Evolutionary conservation across 2,797 vertebrate genomes (phyloP).

Genomic region (Helostoma temminkii): DNA sequence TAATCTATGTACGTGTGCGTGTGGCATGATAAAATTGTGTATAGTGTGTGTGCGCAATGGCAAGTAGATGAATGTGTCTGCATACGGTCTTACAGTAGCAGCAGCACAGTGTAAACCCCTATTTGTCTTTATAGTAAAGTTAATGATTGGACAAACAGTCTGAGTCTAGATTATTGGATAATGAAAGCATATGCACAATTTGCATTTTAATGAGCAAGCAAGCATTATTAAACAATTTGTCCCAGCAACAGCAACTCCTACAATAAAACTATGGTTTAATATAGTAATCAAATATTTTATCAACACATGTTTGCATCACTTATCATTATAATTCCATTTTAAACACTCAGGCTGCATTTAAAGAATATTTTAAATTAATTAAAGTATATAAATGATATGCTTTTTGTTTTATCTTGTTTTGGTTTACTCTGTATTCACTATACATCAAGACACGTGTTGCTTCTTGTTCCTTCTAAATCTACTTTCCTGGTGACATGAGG

Average conservation of each 20-base stretch:
- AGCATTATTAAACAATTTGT: conserved; percentile 79
- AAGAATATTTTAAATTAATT: conserved; percentile 30
- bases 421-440: conserved; percentile 25
- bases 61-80: conserved; percentile 50
- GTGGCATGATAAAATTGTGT: conserved; percentile 22
- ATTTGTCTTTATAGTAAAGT: conserved; percentile 72
- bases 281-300: conserved; percentile 61
- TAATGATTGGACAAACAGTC: conserved; percentile 82
- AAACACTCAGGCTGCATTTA: conserved; percentile 18
- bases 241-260: conserved; percentile 59
- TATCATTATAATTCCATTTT: conserved; percentile 29
- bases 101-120: conserved; percentile 56
- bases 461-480: conserved; percentile 67
- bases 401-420: conserved; percentile 28
- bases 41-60: conserved; percentile 17
- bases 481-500: conserved; percentile 78
- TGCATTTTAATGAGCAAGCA: conserved; percentile 85
- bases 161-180: conserved; percentile 82
- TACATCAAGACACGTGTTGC: conserved; percentile 57
- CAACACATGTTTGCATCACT: conserved; percentile 47
- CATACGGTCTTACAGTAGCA: conserved; percentile 65
- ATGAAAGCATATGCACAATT: conserved; percentile 84
- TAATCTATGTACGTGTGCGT: conserved; percentile 32
- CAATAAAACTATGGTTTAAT: conserved; percentile 63
- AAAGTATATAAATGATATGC: neutral